Evolutionary conservation across 2,888 invertebrate genomes (phyloP).

Genomic region (Tetragnatha montana): DNA sequence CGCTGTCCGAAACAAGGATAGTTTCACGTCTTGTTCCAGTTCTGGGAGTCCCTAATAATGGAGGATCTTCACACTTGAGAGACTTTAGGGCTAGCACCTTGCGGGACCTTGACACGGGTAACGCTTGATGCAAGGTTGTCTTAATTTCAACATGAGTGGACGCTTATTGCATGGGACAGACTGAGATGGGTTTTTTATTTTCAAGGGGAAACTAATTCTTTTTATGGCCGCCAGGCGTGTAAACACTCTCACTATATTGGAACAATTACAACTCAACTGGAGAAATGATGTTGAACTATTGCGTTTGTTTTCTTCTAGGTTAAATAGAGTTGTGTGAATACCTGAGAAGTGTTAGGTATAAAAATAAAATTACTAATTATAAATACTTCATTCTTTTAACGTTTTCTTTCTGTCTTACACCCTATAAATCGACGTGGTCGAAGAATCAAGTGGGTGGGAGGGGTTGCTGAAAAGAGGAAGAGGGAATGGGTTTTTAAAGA

Average conservation of each 20-base stretch:
- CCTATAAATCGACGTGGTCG: too few species aligned
- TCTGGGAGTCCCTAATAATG: conserved; percentile 32
- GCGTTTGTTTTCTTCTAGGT: too few species aligned
- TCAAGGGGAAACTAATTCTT: conserved; percentile 56
- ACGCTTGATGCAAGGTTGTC: conserved; percentile 54
- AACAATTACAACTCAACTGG: neutral
- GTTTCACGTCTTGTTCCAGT: conserved; percentile 44
- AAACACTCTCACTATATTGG: conserved; percentile 17
- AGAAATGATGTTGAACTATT: too few species aligned
- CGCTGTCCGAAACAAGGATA: conserved; percentile 2
- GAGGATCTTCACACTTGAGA: conserved; percentile 59
- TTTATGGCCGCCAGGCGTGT: conserved; percentile 5
- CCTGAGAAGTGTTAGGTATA: too few species aligned
- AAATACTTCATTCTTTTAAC: too few species aligned
- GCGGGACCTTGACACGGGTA: conserved; percentile 53
- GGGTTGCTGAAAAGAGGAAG: too few species aligned
- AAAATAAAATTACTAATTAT: too few species aligned
- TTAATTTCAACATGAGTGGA: conserved; percentile 45
- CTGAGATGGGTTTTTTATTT: conserved; percentile 28
- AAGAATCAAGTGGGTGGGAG: too few species aligned
- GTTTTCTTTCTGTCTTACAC: too few species aligned
- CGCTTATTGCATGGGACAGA: conserved; percentile 29
- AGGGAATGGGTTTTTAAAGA: too few species aligned
- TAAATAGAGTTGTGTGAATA: too few species aligned
- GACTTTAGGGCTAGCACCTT: conserved; percentile 45